phyloP scores from a whole-genome alignment of 1,140 invertebrate species.

The Orius insidiosus region DNA sequence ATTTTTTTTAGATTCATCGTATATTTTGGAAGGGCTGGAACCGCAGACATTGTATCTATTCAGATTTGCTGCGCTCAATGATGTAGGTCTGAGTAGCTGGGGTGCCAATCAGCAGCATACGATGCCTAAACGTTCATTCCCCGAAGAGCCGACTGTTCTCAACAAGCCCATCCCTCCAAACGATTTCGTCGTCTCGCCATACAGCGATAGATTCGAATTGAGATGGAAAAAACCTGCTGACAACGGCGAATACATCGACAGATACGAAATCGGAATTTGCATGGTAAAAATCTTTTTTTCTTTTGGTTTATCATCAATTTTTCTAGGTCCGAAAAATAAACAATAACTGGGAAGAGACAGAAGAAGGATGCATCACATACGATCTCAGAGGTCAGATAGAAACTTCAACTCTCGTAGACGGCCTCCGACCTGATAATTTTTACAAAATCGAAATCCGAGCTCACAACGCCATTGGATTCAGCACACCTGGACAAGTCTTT shows the following conservation, averaged over 20 bases:
- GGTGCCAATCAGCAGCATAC: constrained; percentile 33
- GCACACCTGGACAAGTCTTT: constrained; percentile 49
- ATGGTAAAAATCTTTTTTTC: constrained; percentile 37
- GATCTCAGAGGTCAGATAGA: constrained; percentile 38
- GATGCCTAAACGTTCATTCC: constrained; percentile 36
- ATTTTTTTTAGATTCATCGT: constrained; percentile 32
- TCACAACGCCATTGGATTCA: constrained; percentile 67
- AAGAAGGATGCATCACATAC: constrained; percentile 35
- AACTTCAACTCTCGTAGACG: constrained; percentile 42
- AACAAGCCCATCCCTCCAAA: constrained; percentile 22
- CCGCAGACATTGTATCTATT: constrained; percentile 69
- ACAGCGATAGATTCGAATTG: constrained; percentile 57
- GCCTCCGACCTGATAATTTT: constrained; percentile 51
- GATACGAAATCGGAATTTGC: constrained; percentile 64
- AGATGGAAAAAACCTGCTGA: constrained; percentile 66
- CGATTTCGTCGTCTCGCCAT: constrained; percentile 30
- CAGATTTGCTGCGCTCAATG: constrained; percentile 66
- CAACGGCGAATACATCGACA: constrained; percentile 74
- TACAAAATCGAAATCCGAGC: constrained; percentile 70
- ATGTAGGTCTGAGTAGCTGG: constrained; percentile 63
- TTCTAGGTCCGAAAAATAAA: constrained; percentile 22
- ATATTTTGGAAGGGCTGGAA: constrained; percentile 60
- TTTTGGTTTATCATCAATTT: constrained; percentile 6
- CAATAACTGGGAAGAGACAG: constrained; percentile 35
- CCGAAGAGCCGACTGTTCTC: constrained; percentile 37